Base-by-base conservation (phyloP, 2,888 invertebrate genomes). In the Hemicrepidius hirtus region DNA sequence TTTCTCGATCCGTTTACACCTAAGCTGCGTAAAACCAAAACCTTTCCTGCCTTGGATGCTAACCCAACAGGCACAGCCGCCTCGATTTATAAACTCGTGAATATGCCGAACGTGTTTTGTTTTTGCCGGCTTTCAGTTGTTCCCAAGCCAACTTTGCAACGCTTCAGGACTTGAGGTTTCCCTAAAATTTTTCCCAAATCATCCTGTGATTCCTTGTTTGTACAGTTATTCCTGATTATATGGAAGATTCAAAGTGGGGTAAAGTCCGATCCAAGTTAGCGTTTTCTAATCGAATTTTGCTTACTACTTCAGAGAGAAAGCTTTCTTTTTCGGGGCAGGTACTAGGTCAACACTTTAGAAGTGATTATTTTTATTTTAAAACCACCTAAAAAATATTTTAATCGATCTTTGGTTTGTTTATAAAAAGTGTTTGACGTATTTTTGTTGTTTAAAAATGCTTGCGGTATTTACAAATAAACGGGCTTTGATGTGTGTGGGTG, bases 21-120 rank as follows among this genome's bases (percentile, higher is more conserved):
- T 12, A 28, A 12, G 16, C 13, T 28, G 53, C 24, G 53, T 28
- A 59, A 59, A 59, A 59, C 28, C 16, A 9, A 32, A 24, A 5
- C 32, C 7, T 32, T 16, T 46, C 16, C 21, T 55, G 55, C 21
- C 41, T 37, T 66, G 21, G 28, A 40, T 55, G 55, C 55, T 41
- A 13, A 50, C 40, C 49, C 66, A 35, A 65, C 66, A 66, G 24
- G 40, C 44, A 66, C 64, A 73, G 68, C 72, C 72, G 68, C 72
- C 63, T 68, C 49, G 66, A 71, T 71, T 71, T 71, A 57, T 65
- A 71, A 74, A 65, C 73, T 75, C 77, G 77, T 77, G 76, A 74
- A 78, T 80, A 80, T 81, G 81, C 81, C 79, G 81, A 82, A 80
- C 80, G 79, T 82, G 82, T 82, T 82, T 82, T 80, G 76, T 80